Evolutionary conservation across 2,797 vertebrate genomes (phyloP).

Genomic region (Tokudaia muenninki): DNA sequence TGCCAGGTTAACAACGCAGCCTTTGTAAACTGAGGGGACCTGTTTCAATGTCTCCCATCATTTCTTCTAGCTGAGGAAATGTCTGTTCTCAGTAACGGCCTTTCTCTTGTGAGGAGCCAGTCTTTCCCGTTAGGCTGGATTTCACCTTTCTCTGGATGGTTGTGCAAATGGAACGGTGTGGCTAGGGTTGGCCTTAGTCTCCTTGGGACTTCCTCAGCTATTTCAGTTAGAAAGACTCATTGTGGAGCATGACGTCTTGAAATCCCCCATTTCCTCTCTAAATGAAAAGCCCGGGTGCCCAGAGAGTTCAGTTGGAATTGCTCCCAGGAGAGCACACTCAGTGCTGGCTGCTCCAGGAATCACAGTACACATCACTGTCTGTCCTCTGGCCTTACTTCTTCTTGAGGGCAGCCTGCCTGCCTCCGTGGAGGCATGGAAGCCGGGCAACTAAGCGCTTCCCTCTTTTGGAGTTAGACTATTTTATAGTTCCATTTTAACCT

Average conservation of each 20-base stretch:
- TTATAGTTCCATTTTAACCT: not conserved
- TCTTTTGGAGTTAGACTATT: not conserved
- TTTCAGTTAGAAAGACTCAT: not conserved
- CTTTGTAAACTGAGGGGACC: not conserved
- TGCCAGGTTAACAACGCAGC: not conserved
- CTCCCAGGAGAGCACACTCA: not conserved
- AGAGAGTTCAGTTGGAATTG: not conserved
- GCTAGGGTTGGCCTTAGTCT: not conserved
- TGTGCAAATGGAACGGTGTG: conserved; percentile 15
- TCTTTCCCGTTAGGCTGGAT: conserved; percentile 1
- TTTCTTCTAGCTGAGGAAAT: not conserved
- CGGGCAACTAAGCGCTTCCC: not conserved
- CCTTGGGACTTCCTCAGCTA: not conserved
- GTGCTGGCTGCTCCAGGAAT: not conserved
- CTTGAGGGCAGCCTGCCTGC: not conserved
- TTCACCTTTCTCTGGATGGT: conserved; percentile 34
- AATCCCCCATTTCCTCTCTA: not conserved
- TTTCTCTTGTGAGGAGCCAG: not conserved
- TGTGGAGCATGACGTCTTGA: not conserved
- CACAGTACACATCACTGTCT: not conserved
- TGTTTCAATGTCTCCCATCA: conserved; percentile 14
- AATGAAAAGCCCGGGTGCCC: not conserved
- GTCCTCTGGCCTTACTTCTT: not conserved
- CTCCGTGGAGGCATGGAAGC: not conserved
- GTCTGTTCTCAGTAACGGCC: not conserved